Evolutionary conservation across 2,113 vertebrate species (phyloP).

Genomic region (Pseudopodoces humilis): DNA sequence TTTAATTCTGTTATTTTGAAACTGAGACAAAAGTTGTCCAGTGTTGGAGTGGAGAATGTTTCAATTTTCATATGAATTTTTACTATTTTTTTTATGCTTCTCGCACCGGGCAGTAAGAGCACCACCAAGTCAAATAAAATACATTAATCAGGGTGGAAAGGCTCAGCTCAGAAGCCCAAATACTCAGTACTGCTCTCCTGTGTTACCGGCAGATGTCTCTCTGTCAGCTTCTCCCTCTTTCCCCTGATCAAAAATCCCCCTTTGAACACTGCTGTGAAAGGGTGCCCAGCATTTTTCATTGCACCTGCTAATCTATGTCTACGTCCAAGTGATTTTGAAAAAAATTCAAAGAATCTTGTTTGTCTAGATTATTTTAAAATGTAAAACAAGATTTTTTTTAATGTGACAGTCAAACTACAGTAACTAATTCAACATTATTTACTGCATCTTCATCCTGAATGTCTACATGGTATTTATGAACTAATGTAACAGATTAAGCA

Average conservation of each 20-base stretch:
- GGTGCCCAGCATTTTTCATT: not conserved
- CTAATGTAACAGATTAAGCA: not conserved
- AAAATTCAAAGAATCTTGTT: not conserved
- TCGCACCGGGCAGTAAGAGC: not conserved
- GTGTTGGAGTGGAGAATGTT: not conserved
- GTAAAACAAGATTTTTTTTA: not conserved
- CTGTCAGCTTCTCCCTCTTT: not conserved
- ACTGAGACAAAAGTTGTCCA: not conserved
- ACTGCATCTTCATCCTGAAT: not conserved
- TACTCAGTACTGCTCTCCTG: not conserved
- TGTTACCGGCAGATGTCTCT: conserved; percentile 49
- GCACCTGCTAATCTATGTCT: not conserved
- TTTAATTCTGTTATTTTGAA: not conserved
- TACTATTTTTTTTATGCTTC: not conserved
- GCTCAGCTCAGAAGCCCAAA: not conserved
- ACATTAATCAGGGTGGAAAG: not conserved
- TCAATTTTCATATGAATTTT: not conserved
- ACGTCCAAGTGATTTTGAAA: not conserved
- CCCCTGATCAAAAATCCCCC: not conserved
- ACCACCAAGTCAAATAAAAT: not conserved
- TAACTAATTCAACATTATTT: not conserved
- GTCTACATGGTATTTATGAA: not conserved
- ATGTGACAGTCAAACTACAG: not conserved
- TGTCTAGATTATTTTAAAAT: not conserved
- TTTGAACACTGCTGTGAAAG: not conserved